Conservation (phyloP, 2,888 invertebrate species). For the Tenthredo livida region DNA sequence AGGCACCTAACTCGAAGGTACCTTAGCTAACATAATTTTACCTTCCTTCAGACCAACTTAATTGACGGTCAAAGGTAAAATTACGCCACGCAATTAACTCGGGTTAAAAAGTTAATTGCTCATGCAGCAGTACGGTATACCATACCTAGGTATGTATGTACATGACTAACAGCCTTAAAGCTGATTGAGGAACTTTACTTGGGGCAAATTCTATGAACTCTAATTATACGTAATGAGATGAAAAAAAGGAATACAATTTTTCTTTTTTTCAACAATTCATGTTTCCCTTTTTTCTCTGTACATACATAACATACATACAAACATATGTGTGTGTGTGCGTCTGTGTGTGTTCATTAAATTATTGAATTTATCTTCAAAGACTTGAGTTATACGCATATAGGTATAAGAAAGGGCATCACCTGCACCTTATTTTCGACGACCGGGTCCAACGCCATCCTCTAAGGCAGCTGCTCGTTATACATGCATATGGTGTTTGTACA, state of each 20-base stretch:
- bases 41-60: conserved; percentile 24
- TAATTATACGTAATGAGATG: not conserved
- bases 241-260: not conserved
- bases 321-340: too few species aligned
- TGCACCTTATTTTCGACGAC: conserved; percentile 7
- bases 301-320: too few species aligned
- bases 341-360: too few species aligned
- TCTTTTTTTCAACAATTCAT: not conserved
- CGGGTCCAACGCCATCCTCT: not conserved
- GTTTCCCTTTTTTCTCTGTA: not conserved
- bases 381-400: not conserved
- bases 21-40: conserved; percentile 35
- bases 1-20: conserved; percentile 8
- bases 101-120: conserved; percentile 69
- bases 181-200: conserved; percentile 3
- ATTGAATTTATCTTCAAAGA: too few species aligned
- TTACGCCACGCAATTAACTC: conserved; percentile 64
- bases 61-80: conserved; percentile 57
- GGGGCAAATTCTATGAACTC: not conserved
- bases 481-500: not conserved
- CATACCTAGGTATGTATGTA: conserved; percentile 17
- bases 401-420: not conserved
- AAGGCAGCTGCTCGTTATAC: conserved; percentile 2
- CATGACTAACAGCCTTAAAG: not conserved
- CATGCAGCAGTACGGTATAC: conserved; percentile 31